Base-by-base conservation (phyloP, 2,888 invertebrate genomes). In the Micoletzkya japonica region DNA sequence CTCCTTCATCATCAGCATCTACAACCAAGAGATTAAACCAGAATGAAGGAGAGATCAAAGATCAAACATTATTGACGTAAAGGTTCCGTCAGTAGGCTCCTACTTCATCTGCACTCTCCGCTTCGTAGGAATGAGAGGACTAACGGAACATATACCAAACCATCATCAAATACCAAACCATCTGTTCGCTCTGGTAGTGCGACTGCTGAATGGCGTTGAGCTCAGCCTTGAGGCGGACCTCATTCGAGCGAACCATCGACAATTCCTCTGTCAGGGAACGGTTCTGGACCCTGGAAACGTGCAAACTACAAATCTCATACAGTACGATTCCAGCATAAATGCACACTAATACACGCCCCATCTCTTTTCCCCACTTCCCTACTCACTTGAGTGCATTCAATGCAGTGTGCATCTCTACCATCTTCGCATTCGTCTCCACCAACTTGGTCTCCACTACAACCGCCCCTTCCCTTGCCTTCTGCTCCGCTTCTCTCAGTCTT, bases 261-360 rank as follows among this genome's bases (percentile, higher is more conserved):
- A 76, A 37, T 50, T 76, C 72, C 36, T 76, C 74, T 58, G 73
- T 69, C 57, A 76, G 56, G 24, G 68, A 24, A 32, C 76, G 20
- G 2, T 67, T 70, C 4, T 70, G 68, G 32, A 76, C 70, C 70
- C 73, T 74, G 50, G 17, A 70, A 68, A 32, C 24, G 24, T 26
- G 50, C 28, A 37, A 37, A 10, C 60, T 56, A 28, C n/a, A n/a
- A n/a, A n/a, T n/a, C n/a, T n/a, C n/a, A n/a, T n/a, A n/a, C n/a
- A n/a, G n/a, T n/a, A 58, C 4, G n/a, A 6, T 20, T 32, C 36
- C 7, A 32, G 14, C 60, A 57, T 57, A 30, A 30, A 52, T 50
- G 24, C 50, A 50, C n/a, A 54, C 10, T 1, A 52, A 24, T 3
- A 4, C 30, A 10, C 1, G 26, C 4, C 54, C n/a, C 58, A 2